phyloP scores from a whole-genome alignment of 2,797 vertebrate genomes.

The Otolemur crassicaudatus region DNA sequence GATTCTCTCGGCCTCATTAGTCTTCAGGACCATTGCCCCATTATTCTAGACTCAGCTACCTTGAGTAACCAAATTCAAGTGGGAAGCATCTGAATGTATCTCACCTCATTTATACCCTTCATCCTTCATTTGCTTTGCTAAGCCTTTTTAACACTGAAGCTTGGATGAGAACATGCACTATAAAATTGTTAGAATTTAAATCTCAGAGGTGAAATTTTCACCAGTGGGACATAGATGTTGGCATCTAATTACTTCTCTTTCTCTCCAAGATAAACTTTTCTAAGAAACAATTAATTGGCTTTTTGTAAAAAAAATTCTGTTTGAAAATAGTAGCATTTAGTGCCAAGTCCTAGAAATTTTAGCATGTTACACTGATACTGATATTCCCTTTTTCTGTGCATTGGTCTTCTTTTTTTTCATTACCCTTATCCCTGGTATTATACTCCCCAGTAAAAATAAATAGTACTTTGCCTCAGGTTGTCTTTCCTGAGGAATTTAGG shows the following conservation, averaged over 20 bases:
- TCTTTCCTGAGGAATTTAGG: neutral
- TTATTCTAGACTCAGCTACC: neutral
- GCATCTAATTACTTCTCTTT: neutral
- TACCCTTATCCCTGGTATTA: neutral
- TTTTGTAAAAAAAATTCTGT: neutral
- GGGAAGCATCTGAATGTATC: neutral
- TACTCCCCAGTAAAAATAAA: neutral
- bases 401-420: neutral
- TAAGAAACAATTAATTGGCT: neutral
- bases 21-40: neutral
- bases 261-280: neutral
- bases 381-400: neutral
- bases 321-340: neutral
- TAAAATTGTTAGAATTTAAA: neutral
- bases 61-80: neutral
- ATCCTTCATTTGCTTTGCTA: constrained; percentile 15
- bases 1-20: neutral
- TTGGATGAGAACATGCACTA: neutral
- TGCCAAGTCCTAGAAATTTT: neutral
- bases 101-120: neutral
- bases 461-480: neutral
- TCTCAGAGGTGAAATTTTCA: neutral
- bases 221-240: neutral
- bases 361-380: neutral
- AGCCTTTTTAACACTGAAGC: neutral